Evolutionary conservation across 2,888 invertebrate genomes (phyloP).

Genomic region (Lasius fuliginosus): DNA sequence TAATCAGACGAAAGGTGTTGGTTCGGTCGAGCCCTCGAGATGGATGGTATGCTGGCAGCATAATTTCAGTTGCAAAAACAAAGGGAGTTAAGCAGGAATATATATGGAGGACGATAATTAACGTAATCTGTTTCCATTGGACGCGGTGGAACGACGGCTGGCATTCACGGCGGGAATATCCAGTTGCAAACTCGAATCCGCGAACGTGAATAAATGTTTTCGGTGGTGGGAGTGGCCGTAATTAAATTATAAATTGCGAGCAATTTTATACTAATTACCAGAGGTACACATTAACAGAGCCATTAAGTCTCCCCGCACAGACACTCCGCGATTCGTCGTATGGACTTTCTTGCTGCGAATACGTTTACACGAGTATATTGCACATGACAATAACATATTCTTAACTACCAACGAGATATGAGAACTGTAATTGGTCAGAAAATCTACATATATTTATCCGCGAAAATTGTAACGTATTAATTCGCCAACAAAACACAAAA

Average conservation of each 20-base stretch:
- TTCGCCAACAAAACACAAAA: background rate
- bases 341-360: constrained; percentile 32
- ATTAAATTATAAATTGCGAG: constrained; percentile 61
- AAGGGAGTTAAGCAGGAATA: constrained; percentile 57
- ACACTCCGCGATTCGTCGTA: constrained; percentile 30
- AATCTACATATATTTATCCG: constrained; percentile 1
- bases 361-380: constrained; percentile 15
- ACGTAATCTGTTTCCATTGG: constrained; percentile 58
- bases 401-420: constrained; percentile 25
- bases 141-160: constrained; percentile 53
- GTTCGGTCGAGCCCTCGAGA: constrained; percentile 30
- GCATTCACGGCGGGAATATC: constrained; percentile 51
- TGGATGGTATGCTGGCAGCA: constrained; percentile 50
- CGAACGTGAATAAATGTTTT: constrained; percentile 48
- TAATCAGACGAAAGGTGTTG: constrained; percentile 13
- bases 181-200: constrained; percentile 46
- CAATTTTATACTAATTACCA: constrained; percentile 60
- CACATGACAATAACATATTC: constrained; percentile 52
- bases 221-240: constrained; percentile 47
- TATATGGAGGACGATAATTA: constrained; percentile 56
- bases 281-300: constrained; percentile 57
- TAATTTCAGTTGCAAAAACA: constrained; percentile 56
- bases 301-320: constrained; percentile 47
- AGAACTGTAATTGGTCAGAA: constrained; percentile 31
- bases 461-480: constrained; percentile 19